Conservation (phyloP, 2,797 vertebrate genomes). For the Cheirogaleus major region DNA sequence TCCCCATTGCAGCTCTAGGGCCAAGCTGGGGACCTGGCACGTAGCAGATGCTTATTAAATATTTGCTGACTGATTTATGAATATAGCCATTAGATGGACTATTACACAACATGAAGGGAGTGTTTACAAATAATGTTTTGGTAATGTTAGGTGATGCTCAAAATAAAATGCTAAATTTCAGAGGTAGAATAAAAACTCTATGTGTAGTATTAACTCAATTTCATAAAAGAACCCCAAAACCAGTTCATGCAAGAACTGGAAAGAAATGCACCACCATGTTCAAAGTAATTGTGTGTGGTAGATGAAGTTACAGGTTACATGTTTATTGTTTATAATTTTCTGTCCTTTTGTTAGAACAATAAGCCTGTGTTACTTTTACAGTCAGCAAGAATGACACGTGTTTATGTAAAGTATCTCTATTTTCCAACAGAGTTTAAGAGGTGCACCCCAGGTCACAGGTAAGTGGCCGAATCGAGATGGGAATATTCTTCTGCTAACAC, state of each 20-base stretch:
- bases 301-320: not conserved
- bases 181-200: not conserved
- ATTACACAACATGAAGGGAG: not conserved
- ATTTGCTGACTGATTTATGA: not conserved
- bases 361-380: not conserved
- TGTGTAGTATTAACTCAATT: not conserved
- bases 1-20: fast-evolving
- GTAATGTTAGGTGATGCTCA: not conserved
- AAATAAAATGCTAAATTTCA: not conserved
- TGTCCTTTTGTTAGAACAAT: not conserved
- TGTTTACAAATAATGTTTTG: not conserved
- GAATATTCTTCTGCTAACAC: not conserved
- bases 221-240: not conserved
- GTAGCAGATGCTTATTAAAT: not conserved
- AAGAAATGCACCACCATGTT: not conserved
- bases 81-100: not conserved
- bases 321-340: not conserved
- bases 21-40: not conserved
- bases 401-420: not conserved
- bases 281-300: fast-evolving
- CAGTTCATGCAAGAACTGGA: not conserved
- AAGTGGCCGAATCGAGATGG: not conserved
- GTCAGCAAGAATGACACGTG: not conserved
- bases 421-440: not conserved
- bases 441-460: no score